phyloP scores from a whole-genome alignment of 2,113 vertebrate genomes.

The Scophthalmus maximus region DNA sequence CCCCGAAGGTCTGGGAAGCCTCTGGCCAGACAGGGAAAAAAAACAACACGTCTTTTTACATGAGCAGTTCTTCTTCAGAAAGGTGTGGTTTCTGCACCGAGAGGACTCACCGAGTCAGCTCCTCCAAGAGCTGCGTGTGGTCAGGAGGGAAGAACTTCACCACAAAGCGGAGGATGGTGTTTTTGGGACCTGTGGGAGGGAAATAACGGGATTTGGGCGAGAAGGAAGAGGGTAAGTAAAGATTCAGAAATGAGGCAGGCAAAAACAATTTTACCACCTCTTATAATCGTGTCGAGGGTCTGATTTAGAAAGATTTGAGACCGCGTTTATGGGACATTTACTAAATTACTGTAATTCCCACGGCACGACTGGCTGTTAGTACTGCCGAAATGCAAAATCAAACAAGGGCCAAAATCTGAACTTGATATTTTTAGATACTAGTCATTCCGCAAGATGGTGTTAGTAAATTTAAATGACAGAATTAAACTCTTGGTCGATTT shows the following conservation, averaged over 20 bases:
- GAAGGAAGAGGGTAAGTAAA: neutral
- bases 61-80: conserved; percentile 1
- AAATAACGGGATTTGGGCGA: conserved; percentile 3
- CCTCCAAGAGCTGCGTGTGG: conserved; percentile 94
- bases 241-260: neutral
- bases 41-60: conserved; percentile 26
- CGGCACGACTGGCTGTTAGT: no score
- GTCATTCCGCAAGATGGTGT: no score
- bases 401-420: neutral
- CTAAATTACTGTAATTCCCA: no score
- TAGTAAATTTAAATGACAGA: no score
- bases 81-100: conserved; percentile 19
- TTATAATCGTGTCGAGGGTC: neutral
- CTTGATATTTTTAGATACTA: neutral
- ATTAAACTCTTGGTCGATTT: no score
- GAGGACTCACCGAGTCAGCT: conserved; percentile 93
- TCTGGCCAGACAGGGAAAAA: no score
- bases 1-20: no score
- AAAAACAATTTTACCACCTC: neutral
- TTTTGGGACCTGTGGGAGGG: conserved; percentile 88
- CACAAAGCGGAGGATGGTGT: conserved; percentile 93
- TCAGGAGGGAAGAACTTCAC: conserved; percentile 99
- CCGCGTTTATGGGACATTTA: no score
- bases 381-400: no score
- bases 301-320: neutral